phyloP scores from a whole-genome alignment of 2,797 vertebrate genomes.

The Orestias chungarensis region DNA sequence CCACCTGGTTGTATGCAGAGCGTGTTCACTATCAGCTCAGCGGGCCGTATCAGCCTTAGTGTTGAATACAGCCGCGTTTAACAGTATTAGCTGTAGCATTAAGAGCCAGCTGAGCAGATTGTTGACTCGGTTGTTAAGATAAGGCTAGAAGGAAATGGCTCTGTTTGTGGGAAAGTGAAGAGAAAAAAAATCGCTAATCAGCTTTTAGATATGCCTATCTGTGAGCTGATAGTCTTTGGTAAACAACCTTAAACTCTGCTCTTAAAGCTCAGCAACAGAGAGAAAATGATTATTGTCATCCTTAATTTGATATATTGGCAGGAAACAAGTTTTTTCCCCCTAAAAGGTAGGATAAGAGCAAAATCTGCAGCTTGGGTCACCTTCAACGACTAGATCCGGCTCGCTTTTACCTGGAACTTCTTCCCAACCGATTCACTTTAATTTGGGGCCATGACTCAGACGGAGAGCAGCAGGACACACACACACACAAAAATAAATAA shows the following conservation, averaged over 20 bases:
- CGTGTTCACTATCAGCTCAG: not conserved
- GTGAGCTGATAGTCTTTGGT: not conserved
- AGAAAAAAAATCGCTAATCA: not conserved
- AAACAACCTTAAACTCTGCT: not conserved
- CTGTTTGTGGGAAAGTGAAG: not conserved
- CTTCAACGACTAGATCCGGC: not conserved
- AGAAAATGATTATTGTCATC: not conserved
- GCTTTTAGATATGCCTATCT: not conserved
- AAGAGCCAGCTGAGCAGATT: slow-evolving; percentile 12
- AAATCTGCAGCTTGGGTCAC: not conserved
- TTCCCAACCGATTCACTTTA: not conserved
- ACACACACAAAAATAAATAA: too few species aligned
- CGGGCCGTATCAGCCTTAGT: not conserved
- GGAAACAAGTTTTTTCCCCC: not conserved
- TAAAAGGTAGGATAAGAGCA: too few species aligned
- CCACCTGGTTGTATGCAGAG: not conserved
- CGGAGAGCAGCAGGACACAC: not conserved
- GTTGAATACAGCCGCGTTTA: slow-evolving; percentile 15
- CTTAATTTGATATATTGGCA: not conserved
- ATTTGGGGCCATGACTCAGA: not conserved
- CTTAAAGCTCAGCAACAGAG: not conserved
- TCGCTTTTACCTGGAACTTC: not conserved
- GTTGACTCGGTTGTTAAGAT: slow-evolving; percentile 28
- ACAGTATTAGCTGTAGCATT: slow-evolving; percentile 25
- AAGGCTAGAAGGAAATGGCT: slow-evolving; percentile 1